Percentiles rank a stretch among this genome's conserved stretches.
Evolutionary conservation across 2,113 vertebrate species (phyloP).

Genomic region (Thalassoma bifasciatum): DNA sequence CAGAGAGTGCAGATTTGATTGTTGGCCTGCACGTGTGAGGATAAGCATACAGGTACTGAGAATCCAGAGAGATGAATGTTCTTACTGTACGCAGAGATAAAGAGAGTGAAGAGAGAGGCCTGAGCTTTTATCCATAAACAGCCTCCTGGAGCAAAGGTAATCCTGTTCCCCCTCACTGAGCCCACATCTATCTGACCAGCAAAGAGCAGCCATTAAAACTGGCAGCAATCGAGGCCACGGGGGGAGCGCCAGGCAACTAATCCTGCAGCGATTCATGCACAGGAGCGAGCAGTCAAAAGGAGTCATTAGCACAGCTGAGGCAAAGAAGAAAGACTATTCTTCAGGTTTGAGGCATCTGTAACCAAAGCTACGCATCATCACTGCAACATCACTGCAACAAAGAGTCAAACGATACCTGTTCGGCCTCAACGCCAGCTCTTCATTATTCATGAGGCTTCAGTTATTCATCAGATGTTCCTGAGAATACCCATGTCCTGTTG

Average conservation of each 20-base stretch:
- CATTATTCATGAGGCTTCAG: conserved; percentile 72
- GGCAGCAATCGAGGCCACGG: conserved; percentile 46
- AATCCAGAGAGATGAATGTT: not conserved
- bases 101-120: conserved; percentile 10
- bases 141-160: conserved; percentile 47
- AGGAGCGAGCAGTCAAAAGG: conserved; percentile 55
- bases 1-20: not conserved
- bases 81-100: conserved; percentile 10
- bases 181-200: conserved; percentile 47
- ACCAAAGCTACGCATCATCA: conserved; percentile 9
- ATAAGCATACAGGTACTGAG: not conserved
- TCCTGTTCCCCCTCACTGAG: conserved; percentile 52
- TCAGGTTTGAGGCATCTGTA: conserved; percentile 18
- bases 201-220: conserved; percentile 60
- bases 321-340: conserved; percentile 44
- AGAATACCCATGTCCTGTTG: conserved; percentile 61
- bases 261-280: conserved; percentile 64
- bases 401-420: not conserved
- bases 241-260: conserved; percentile 58
- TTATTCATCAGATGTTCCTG: conserved; percentile 70
- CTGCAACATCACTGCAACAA: not conserved
- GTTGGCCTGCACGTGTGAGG: not conserved
- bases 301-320: conserved; percentile 60
- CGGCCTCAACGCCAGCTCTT: conserved; percentile 42
- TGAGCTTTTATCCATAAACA: conserved; percentile 47